Base-by-base conservation (phyloP, 2,888 invertebrate species). In the Caenorhabditis angaria region DNA sequence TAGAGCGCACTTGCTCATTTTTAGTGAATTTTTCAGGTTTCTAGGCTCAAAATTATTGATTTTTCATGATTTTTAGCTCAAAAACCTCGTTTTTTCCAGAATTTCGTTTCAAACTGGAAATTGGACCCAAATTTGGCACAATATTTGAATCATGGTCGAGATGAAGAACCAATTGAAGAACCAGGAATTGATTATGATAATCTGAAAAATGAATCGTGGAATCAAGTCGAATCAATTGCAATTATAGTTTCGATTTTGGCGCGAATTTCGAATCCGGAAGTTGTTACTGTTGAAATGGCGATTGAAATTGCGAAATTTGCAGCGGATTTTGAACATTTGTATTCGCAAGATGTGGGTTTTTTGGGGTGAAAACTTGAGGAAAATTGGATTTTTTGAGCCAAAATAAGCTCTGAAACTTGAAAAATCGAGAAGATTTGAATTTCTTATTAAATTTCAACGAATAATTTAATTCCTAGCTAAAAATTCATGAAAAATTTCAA, bases 281-380 rank as follows among this genome's bases (percentile, higher is more conserved):
- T 28, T 47, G 28, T 70, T 8, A 67, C 63, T 0, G 60, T 58
- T 2, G 22, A 35, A 22, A 68, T 69, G 50, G 53, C 65, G 14
- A 54, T 67, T 2, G 63, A 62, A 10, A 56, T 75, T n/a, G 59
- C 59, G 3, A 24, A 32, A 5, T 75, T 75, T 55, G 64, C 63
- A 0, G 67, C 75, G 0, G 24, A 60, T 22, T 75, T 75, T 55
- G 67, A 70, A 25, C 66, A 70, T 47, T 28, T 54, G 0, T 75
- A 70, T 54, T 58, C 65, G 6, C 70, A 67, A 59, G 67, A 75
- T 41, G 75, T 75, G 8, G 48, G 64, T 27, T 57, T 61, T 18
- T n/a, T n/a, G n/a, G n/a, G n/a, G n/a, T n/a, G n/a, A n/a, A n/a
- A n/a, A n/a, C n/a, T 51, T 51, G 35, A 35, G 14, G 14, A 35